Conservation (phyloP, 2,888 invertebrate species). For the Rhagonycha lutea region DNA sequence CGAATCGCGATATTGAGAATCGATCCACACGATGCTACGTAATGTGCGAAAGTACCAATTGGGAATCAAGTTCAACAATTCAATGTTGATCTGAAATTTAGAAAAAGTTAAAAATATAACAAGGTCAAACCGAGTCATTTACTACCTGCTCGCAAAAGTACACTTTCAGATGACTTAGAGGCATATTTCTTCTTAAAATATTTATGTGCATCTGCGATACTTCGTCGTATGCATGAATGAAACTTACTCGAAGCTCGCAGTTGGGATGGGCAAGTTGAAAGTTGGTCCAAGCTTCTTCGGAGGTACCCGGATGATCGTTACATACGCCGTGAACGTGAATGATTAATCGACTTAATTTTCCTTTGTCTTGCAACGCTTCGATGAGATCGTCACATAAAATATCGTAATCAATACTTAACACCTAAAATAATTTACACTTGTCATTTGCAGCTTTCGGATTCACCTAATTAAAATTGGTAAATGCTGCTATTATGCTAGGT, state of each 20-base stretch:
- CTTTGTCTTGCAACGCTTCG: conserved; percentile 43
- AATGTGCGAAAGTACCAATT: conserved; percentile 59
- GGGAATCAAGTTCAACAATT: conserved; percentile 61
- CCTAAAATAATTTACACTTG: conserved; percentile 41
- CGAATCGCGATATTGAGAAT: conserved; percentile 54
- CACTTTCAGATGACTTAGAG: conserved; percentile 72
- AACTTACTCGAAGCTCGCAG: conserved; percentile 63
- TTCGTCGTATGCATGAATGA: conserved; percentile 73
- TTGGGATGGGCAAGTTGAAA: conserved; percentile 60
- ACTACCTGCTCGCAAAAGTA: conserved; percentile 72
- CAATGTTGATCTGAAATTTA: conserved; percentile 56
- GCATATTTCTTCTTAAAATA: conserved; percentile 71
- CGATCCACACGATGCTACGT: conserved; percentile 65
- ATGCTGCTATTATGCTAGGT: conserved; percentile 1
- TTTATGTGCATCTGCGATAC: conserved; percentile 64
- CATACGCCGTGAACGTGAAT: conserved; percentile 73
- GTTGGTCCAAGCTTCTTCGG: conserved; percentile 66
- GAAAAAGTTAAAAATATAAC: background rate
- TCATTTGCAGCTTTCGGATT: conserved; percentile 1
- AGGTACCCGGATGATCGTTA: conserved; percentile 65
- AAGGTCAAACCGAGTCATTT: background rate
- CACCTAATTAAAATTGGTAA: conserved; percentile 38
- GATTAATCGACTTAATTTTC: conserved; percentile 62
- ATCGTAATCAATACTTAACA: conserved; percentile 63
- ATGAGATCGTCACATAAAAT: conserved; percentile 59